These are phyloP conservation scores for Tenualosa thibaudeaui DNA, from an alignment of 2,797 vertebrate genomes.

Conservation along the genomic window DNA sequence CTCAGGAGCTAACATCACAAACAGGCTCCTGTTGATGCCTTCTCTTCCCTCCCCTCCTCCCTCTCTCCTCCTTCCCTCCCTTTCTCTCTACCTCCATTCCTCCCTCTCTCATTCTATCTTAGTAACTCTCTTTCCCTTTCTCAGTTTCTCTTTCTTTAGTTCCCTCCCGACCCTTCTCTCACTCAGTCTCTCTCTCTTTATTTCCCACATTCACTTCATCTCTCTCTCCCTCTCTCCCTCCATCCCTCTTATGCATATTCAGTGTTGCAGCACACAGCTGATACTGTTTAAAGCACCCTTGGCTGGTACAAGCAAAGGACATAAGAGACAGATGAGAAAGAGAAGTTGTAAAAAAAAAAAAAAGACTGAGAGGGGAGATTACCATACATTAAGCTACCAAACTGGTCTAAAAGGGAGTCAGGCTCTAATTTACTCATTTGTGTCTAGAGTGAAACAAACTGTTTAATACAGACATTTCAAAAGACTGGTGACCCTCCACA, in stretches of 20 bases:
- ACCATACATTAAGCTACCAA: not conserved
- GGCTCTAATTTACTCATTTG: not conserved
- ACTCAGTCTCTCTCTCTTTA: not conserved
- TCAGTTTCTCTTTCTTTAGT: not conserved
- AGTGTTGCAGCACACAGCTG: not conserved
- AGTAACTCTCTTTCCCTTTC: not conserved
- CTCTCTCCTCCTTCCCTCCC: not conserved
- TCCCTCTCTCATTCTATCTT: not conserved
- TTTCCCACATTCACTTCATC: not conserved
- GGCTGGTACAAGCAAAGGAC: not conserved
- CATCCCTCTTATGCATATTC: not conserved
- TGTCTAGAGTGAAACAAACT: not conserved
- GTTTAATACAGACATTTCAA: not conserved
- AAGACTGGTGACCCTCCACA: not conserved
- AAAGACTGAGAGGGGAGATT: not conserved
- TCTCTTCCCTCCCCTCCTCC: not conserved
- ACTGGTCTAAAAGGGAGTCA: not conserved
- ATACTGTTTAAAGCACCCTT: not conserved
- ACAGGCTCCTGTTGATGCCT: constrained; percentile 43
- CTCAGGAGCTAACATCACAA: constrained; percentile 30
- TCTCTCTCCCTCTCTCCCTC: not conserved
- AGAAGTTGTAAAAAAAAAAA: not conserved
- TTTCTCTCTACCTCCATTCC: not conserved
- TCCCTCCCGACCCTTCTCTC: not conserved
- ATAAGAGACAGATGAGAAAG: not conserved